Evolutionary conservation across 2,888 invertebrate genomes (phyloP), one percentile per base, ranked within the genome.

Genomic region (Sycophila texana): DNA sequence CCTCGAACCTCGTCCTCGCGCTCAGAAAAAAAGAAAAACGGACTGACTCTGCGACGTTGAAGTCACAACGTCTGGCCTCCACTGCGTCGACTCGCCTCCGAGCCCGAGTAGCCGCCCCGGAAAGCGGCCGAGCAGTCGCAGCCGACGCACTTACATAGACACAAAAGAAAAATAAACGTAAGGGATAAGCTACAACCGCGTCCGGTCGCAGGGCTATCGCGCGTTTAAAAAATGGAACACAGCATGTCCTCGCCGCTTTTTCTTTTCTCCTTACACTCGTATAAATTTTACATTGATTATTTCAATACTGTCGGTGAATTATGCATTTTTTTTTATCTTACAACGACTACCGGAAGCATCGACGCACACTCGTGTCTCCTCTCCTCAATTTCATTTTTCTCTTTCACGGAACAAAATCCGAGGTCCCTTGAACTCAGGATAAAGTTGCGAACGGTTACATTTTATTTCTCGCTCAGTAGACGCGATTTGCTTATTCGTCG

Each of bases 291-390:
- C 61, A 73, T 55, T 67, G 72, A 76, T 73, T n/a, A 70, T 39
- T 39, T 76, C 60, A 80, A 83, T 81, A 82, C 81, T 81, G 75
- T 80, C 66, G 66, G 74, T 77, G 65, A 80, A 39, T 77, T 74
- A 80, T 78, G 66, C 67, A 53, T 72, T 39, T 7, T 30, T 30
- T 39, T 39, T 39, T 74, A 71, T 81, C 74, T 81, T 77, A 81
- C 77, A 81, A 74, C 81, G 68, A 78, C 70, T 80, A 82, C 78
- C 78, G 80, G 82, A 82, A 81, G 81, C 80, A 82, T 79, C 71
- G 65, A 79, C 53, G 53, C 57, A 63, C 26, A 39, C 18, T 57
- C n/a, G 5, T 30, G 16, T 63, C 72, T 18, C 5, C 10, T 72
- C 13, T 53, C 39, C 57, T n/a, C 39, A 16, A 0, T 16, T 47